Evolutionary conservation across 2,797 vertebrate species (phyloP).

Genomic region (Rhabdophis nuchalis): DNA sequence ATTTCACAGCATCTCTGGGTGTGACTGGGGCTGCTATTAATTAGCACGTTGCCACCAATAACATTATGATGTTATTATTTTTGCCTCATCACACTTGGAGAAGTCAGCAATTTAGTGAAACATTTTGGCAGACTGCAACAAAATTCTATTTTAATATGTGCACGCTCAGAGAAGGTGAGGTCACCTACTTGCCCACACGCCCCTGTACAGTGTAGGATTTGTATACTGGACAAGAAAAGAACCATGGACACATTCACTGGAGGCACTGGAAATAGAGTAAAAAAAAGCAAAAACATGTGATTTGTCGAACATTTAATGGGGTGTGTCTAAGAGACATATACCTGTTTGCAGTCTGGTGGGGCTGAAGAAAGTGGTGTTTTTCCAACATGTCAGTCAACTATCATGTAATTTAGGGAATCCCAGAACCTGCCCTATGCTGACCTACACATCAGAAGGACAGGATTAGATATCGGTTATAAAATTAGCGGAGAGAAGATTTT

Average conservation of each 20-base stretch:
- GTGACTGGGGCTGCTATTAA: conserved; percentile 53
- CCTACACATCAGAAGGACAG: background rate
- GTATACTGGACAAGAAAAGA: background rate
- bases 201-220: background rate
- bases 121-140: background rate
- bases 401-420: background rate
- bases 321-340: background rate
- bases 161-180: background rate
- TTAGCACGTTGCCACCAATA: conserved; percentile 50
- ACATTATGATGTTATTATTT: conserved; percentile 51
- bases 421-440: background rate
- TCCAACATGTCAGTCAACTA: background rate
- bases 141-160: background rate
- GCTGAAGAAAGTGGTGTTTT: background rate
- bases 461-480: background rate
- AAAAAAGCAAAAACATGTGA: background rate
- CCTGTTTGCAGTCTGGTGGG: background rate
- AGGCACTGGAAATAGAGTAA: background rate
- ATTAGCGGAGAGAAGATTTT: background rate
- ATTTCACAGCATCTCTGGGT: conserved; percentile 46
- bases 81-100: conserved; percentile 31
- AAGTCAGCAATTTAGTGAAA: conserved; percentile 41
- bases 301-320: background rate
- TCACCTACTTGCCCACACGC: background rate
- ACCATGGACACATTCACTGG: background rate